Base-by-base conservation (phyloP, 2,888 invertebrate genomes). In the Cephonodes hylas region DNA sequence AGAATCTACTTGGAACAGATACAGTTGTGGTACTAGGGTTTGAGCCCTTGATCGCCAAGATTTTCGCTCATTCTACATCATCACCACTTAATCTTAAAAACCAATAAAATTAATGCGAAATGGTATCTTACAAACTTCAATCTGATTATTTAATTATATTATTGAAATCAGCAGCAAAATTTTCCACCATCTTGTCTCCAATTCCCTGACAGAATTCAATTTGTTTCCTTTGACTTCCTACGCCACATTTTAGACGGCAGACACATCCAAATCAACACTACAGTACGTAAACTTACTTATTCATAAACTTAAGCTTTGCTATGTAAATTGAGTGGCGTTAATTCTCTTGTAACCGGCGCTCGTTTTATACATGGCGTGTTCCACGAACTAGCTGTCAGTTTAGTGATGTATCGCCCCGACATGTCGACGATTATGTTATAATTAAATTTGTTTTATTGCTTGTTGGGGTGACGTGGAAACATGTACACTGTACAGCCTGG, bases 281-380 rank as follows among this genome's bases (percentile, higher is more conserved):
- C 13, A 3, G 38, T 38, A n/a, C 38, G 38, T 38, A 10, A 38
- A 38, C n/a, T 38, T 38, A 53, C 31, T 53, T 53, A 53, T 53
- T 53, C 53, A 22, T 53, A 31, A 53, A 31, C 18, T 53, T 53
- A 46, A 23, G 46, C 46, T 46, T 46, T 25, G 27, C 18, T 53
- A 31, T 53, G 53, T 53, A 53, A 53, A 53, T 53, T 27, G 31
- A 53, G 15, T 53, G 27, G 15, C 31, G 53, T 53, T 53, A 53
- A 53, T 53, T 27, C 31, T 27, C 53, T 53, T 53, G 53, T 53
- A 53, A 53, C n/a, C n/a, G n/a, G 10, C 53, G 53, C 23, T 31
- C 44, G 20, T 8, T 44, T 53, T 6, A 7, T 15, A 15, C 53
- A 8, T 53, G 13, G 53, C 53, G 53, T 45, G 45, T 10, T 20